A percentile compares a stretch with the other conserved stretches of the same genome.
These are phyloP conservation scores for Selenia dentaria DNA, from an alignment of 2,888 invertebrate genomes.

Conservation along the genomic window DNA sequence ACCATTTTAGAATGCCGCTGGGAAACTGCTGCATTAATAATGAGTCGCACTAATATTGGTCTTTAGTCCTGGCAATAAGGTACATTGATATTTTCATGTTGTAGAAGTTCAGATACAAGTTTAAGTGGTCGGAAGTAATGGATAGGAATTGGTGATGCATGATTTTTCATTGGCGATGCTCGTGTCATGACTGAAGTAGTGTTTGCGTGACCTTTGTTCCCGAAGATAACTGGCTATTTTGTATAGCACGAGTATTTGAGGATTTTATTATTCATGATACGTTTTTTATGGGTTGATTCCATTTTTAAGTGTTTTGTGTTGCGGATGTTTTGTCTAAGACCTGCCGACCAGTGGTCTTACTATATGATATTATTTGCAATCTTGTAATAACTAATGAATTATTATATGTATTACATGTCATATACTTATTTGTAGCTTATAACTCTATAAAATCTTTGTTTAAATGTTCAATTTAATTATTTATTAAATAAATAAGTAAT, in stretches of 20 bases:
- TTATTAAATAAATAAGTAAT: too few species aligned
- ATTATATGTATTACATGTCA: too few species aligned
- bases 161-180: slow-evolving; percentile 21
- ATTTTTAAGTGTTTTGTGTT: too few species aligned
- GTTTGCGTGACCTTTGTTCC: slow-evolving; percentile 13
- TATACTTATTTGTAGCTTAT: too few species aligned
- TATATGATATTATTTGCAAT: too few species aligned
- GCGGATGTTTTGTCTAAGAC: too few species aligned
- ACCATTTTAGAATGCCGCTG: neutral
- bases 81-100: neutral
- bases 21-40: slow-evolving; percentile 1
- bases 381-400: too few species aligned
- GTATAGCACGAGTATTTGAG: neutral
- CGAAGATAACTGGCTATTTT: slow-evolving; percentile 1
- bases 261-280: too few species aligned
- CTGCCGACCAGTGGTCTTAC: too few species aligned
- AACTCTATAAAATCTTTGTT: too few species aligned
- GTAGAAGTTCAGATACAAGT: neutral
- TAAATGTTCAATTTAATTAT: too few species aligned
- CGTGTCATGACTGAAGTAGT: slow-evolving; percentile 10
- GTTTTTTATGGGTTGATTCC: too few species aligned
- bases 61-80: neutral
- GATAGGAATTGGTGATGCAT: slow-evolving; percentile 21
- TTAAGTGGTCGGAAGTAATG: slow-evolving; percentile 4
- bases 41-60: neutral